Base-by-base conservation (phyloP, 2,113 vertebrate genomes). In the Chloebia gouldiae region DNA sequence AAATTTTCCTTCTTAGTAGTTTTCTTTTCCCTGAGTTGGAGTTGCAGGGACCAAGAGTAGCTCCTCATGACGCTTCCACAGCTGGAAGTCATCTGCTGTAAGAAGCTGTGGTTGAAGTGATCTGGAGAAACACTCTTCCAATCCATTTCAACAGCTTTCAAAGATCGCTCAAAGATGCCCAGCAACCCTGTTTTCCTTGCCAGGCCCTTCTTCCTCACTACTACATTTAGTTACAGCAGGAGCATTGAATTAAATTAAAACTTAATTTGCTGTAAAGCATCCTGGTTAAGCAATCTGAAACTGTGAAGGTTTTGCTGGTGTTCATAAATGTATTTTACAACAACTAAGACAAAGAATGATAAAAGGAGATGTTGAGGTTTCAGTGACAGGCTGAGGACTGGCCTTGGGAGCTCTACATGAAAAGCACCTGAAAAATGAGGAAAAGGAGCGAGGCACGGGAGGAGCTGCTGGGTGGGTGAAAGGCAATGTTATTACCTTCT, bases 141-240 rank as follows among this genome's bases (percentile, higher is more conserved):
- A 91, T 50, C 83, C 65, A 50, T 84, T 93, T 69, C 47, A 73
- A 86, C 56, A 93, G 82, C 80, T 94, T 79, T 75, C 69, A 68
- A 12, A 75, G 80, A n/a, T 20, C 37, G 72, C 68, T 94, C 71
- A 28, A 61, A 93, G 82, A 78, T 93, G 86, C 88, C 81, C 51
- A 86, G 47, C 64, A 95, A 40, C 72, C 40, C 24, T 4, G 0
- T 61, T 51, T 33, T 37, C 81, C 64, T 75, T 61, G 90, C 72
- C 79, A 83, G 51, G 23, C 60, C 72, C 53, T 70, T 83, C 56
- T 42, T 78, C 59, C 63, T 82, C 85, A 31, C 63, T 18, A 3
- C 56, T 27, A 51, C 0, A 0, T 51, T 81, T 16, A 90, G 15
- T 40, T 94, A 81, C 72, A 78, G 85, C 60, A 77, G 71, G 3